Percentiles rank a stretch among this genome's conserved stretches.
Evolutionary conservation across 1,140 invertebrate species (phyloP).

Genomic region (Panagrolaimus sp.): DNA sequence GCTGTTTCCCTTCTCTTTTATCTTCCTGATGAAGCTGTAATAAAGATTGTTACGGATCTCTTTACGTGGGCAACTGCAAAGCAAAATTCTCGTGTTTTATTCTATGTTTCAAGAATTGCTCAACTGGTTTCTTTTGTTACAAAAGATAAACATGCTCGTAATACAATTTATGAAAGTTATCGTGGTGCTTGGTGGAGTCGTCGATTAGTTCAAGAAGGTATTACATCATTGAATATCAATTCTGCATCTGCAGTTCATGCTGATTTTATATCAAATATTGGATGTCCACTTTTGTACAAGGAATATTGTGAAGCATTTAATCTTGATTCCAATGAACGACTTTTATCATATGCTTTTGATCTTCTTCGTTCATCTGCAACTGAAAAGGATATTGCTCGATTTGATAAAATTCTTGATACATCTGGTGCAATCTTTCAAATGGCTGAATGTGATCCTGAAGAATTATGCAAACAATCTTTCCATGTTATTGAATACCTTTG

Average conservation of each 20-base stretch:
- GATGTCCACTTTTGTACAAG: neutral
- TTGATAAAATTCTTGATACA: neutral
- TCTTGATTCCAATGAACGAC: neutral
- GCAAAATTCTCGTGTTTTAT: conserved; percentile 17
- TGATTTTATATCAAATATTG: neutral
- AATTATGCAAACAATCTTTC: too few species aligned
- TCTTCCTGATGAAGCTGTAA: too few species aligned
- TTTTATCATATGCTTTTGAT: neutral
- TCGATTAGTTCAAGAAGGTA: neutral
- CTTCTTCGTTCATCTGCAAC: neutral
- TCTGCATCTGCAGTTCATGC: neutral
- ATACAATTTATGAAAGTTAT: neutral
- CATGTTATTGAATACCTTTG: too few species aligned
- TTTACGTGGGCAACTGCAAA: conserved; percentile 74
- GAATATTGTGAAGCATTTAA: neutral
- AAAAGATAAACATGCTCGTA: neutral
- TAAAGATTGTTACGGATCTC: neutral
- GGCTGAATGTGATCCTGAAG: too few species aligned
- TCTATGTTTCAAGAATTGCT: neutral
- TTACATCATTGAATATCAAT: neutral
- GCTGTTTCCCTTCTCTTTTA: too few species aligned
- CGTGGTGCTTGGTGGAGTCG: neutral
- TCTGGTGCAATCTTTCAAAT: too few species aligned
- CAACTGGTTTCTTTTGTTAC: neutral
- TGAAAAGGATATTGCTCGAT: neutral